Base-by-base conservation (phyloP, 2,113 vertebrate genomes). In the Austrofundulus limnaeus region DNA sequence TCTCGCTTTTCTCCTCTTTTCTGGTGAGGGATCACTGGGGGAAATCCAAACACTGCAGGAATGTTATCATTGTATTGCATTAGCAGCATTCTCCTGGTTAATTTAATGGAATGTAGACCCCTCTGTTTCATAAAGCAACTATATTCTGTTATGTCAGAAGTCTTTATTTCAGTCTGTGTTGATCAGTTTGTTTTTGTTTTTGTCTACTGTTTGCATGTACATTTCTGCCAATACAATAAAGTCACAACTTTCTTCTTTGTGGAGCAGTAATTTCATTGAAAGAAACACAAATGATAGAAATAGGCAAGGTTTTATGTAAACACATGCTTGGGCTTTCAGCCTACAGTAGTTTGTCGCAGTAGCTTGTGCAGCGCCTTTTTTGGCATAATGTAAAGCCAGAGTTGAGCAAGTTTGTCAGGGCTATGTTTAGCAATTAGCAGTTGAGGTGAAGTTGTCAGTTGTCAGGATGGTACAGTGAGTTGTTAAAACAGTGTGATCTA, bases 51-150 rank as follows among this genome's bases (percentile, higher is more conserved):
- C 88, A 88, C 80, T 80, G 73, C 70, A 90, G 81, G 87, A 90
- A 90, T 91, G 88, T 90, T 90, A 86, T 91, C 88, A 70, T 88
- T 89, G 85, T 84, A 80, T 90, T 89, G 85, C 86, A 90, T 89
- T 89, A 88, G 85, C 80, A 80, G 83, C 88, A 80, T 87, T 85
- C 87, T 80, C 84, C 55, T 46, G 42, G 59, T 74, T 84, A 70
- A 80, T 88, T 87, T 88, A 86, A 90, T 85, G 79, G 82, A 75
- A 81, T 82, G 43, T 85, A 87, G 87, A 83, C 83, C 74, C 80
- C 63, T 79, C 74, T 56, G 64, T 34, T 72, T 67, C 77, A 75
- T 25, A 24, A 50, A 48, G 45, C 19, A 50, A 50, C 66, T 80
- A 58, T 62, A 65, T 78, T 80, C 74, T 62, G 70, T 77, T 78